Evolutionary conservation across 2,888 invertebrate genomes (phyloP).

Genomic region (Trilocha varians): DNA sequence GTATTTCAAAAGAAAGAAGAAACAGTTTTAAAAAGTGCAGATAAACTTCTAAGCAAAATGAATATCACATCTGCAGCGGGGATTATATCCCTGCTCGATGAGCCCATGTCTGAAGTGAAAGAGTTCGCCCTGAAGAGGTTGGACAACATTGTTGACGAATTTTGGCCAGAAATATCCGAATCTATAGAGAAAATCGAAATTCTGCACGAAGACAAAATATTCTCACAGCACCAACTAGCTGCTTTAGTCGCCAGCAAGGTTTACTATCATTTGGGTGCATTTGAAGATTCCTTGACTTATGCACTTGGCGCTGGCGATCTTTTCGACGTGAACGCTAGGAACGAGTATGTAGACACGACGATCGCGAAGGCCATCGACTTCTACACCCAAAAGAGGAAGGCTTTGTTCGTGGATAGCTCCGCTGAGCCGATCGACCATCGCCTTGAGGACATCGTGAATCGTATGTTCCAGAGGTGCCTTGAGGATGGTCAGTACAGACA

Average conservation of each 20-base stretch:
- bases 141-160: slow-evolving; percentile 95
- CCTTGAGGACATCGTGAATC: slow-evolving; percentile 93
- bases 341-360: slow-evolving; percentile 97
- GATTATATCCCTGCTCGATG: slow-evolving; percentile 95
- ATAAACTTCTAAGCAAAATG: slow-evolving; percentile 35
- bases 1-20: neutral
- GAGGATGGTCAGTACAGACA: slow-evolving; percentile 96
- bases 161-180: slow-evolving; percentile 99
- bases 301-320: slow-evolving; percentile 96
- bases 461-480: slow-evolving; percentile 97
- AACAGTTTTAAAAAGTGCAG: neutral
- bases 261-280: slow-evolving; percentile 97
- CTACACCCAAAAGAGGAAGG: slow-evolving; percentile 90
- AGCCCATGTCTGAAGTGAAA: slow-evolving; percentile 93
- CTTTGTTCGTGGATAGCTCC: slow-evolving; percentile 78
- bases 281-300: slow-evolving; percentile 97
- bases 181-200: slow-evolving; percentile 98
- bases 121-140: slow-evolving; percentile 94
- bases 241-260: slow-evolving; percentile 98
- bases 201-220: slow-evolving; percentile 91
- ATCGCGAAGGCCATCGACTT: slow-evolving; percentile 98
- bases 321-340: slow-evolving; percentile 94
- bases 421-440: slow-evolving; percentile 83
- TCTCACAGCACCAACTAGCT: slow-evolving; percentile 92
- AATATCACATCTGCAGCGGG: slow-evolving; percentile 81